These are phyloP conservation scores for Thaumatotibia leucotreta DNA, from an alignment of 1,140 invertebrate species.

Conservation along the genomic window DNA sequence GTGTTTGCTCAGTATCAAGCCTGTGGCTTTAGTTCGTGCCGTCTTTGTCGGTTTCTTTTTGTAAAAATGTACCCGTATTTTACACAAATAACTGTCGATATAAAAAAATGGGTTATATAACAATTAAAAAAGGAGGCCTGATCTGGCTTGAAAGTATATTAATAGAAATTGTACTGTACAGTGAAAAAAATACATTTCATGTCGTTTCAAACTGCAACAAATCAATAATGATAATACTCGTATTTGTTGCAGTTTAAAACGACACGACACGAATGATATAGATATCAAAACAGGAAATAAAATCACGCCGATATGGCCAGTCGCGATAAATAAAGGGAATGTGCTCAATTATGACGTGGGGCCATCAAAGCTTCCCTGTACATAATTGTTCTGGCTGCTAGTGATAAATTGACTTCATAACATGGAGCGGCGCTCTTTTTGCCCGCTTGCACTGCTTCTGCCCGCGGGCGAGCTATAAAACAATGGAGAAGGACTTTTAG, in stretches of 20 bases:
- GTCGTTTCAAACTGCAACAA: too few relatives aligned
- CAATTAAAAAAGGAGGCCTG: too few relatives aligned
- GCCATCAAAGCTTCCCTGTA: conserved; percentile 46
- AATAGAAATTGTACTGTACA: too few relatives aligned
- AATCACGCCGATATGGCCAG: neutral
- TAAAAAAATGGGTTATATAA: too few relatives aligned
- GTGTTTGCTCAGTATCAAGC: conserved; percentile 57
- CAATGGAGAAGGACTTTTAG: conserved; percentile 30
- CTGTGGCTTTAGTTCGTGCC: conserved; percentile 30
- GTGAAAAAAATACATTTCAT: too few relatives aligned
- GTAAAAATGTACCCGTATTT: neutral
- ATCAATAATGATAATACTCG: too few relatives aligned
- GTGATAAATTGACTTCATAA: conserved; percentile 60
- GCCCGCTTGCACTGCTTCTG: conserved; percentile 42
- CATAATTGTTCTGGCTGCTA: conserved; percentile 55
- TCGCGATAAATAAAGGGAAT: neutral
- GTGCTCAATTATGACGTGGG: neutral
- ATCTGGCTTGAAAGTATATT: too few relatives aligned
- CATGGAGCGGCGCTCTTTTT: conserved; percentile 55
- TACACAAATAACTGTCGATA: neutral
- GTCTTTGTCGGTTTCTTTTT: conserved; percentile 38
- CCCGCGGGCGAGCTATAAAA: conserved; percentile 28
- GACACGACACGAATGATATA: too few relatives aligned
- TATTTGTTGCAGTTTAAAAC: too few relatives aligned
- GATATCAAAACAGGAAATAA: neutral